A percentile compares a stretch with the other conserved stretches of the same genome.
phyloP scores from a whole-genome alignment of 2,888 invertebrate species.

The Druceiella hillmani region DNA sequence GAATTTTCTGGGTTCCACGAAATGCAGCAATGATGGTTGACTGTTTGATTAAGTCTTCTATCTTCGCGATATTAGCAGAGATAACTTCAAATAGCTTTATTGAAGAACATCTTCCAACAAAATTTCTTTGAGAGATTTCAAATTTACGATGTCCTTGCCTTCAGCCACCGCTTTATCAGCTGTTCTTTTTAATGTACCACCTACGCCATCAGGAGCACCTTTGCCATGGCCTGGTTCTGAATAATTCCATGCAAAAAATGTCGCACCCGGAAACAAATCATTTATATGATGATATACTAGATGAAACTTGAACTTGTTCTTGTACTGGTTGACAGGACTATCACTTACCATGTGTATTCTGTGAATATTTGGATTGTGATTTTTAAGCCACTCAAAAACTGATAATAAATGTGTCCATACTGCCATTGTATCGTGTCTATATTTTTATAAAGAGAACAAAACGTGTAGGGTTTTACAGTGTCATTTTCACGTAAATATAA shows the following conservation, averaged over 20 bases:
- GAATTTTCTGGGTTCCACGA: slow-evolving; percentile 22
- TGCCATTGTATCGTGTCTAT: too few relatives aligned
- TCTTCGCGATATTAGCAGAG: slow-evolving; percentile 18
- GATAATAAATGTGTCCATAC: too few relatives aligned
- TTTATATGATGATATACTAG: slow-evolving; percentile 20
- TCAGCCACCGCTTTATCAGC: slow-evolving; percentile 25
- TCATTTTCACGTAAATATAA: too few relatives aligned
- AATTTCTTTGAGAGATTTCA: slow-evolving; percentile 22
- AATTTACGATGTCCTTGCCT: slow-evolving; percentile 22
- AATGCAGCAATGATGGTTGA: slow-evolving; percentile 19
- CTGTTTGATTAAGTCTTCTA: slow-evolving; percentile 20
- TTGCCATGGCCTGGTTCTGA: slow-evolving; percentile 32
- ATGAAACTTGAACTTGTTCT: slow-evolving; percentile 22
- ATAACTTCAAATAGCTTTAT: slow-evolving; percentile 23
- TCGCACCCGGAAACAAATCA: slow-evolving; percentile 15
- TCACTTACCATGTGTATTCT: background rate
- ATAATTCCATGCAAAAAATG: slow-evolving; percentile 29
- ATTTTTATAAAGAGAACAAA: too few relatives aligned
- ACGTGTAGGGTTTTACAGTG: too few relatives aligned
- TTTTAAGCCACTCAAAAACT: too few relatives aligned
- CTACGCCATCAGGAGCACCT: slow-evolving; percentile 31
- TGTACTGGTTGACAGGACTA: slow-evolving; percentile 17
- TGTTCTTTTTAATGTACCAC: slow-evolving; percentile 29
- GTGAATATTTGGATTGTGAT: background rate
- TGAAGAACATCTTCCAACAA: slow-evolving; percentile 21